phyloP scores from a whole-genome alignment of 2,888 invertebrate species.

The Gastrophysa polygoni region DNA sequence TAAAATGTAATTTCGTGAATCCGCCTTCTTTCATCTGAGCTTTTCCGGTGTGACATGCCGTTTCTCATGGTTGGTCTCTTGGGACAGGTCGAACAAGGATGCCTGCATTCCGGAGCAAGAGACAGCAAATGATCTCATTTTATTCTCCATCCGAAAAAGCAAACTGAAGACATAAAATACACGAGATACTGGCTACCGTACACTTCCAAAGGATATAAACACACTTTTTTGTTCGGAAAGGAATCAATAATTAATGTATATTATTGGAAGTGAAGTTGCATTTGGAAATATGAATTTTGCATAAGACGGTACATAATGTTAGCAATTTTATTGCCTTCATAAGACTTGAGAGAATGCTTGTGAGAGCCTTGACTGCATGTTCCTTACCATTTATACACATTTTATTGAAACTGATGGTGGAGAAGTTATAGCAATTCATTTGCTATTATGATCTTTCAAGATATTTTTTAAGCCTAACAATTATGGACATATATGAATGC shows the following conservation, averaged over 20 bases:
- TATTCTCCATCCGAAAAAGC: constrained; percentile 48
- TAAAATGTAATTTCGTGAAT: neutral
- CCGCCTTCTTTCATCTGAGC: neutral
- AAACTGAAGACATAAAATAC: constrained; percentile 52
- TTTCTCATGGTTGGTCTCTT: constrained; percentile 20
- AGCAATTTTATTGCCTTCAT: constrained; percentile 22
- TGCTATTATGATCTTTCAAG: neutral
- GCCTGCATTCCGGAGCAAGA: constrained; percentile 39
- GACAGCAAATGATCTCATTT: constrained; percentile 48
- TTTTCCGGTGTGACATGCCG: neutral
- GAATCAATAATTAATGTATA: constrained; percentile 35
- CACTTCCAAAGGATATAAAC: constrained; percentile 40
- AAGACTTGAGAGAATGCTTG: neutral
- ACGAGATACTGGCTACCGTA: constrained; percentile 55
- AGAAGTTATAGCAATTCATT: neutral
- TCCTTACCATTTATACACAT: neutral
- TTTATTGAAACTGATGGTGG: neutral
- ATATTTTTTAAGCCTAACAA: neutral
- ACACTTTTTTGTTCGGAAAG: constrained; percentile 33
- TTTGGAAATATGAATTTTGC: constrained; percentile 25
- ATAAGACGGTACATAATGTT: constrained; percentile 26
- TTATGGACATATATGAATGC: too few species aligned
- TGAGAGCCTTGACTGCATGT: neutral
- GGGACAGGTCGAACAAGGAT: constrained; percentile 33
- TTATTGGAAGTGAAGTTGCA: constrained; percentile 24